These are phyloP conservation scores for Enteromius radiatus DNA, from an alignment of 2,797 vertebrate genomes.

Conservation along the genomic window DNA sequence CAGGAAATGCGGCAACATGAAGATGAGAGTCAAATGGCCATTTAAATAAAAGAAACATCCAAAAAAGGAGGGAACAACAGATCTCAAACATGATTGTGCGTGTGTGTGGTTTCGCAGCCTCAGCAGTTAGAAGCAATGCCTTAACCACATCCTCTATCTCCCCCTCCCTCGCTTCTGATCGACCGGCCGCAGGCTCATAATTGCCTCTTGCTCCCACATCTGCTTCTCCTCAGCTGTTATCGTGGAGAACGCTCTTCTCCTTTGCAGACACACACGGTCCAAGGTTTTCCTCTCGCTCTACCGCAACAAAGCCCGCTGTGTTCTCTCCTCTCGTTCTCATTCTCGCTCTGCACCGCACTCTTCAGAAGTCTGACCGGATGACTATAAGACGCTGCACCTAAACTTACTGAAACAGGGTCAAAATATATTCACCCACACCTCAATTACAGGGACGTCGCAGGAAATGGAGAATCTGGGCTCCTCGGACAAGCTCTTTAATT, in stretches of 20 bases:
- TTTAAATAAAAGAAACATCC: constrained; percentile 47
- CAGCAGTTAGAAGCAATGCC: constrained; percentile 59
- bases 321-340: constrained; percentile 51
- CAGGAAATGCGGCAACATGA: not conserved
- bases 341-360: constrained; percentile 4
- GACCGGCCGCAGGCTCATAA: constrained; percentile 49
- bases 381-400: not conserved
- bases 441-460: not conserved
- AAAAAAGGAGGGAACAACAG: constrained; percentile 50
- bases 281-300: constrained; percentile 56
- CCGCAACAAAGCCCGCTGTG: constrained; percentile 61
- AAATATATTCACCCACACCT: not conserved
- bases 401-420: not conserved
- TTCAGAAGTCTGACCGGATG: not conserved
- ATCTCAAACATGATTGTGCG: constrained; percentile 55
- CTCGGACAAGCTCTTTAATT: not conserved
- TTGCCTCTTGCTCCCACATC: constrained; percentile 61
- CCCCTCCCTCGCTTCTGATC: constrained; percentile 56
- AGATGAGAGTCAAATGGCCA: constrained; percentile 36
- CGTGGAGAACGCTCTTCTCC: constrained; percentile 53
- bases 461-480: not conserved
- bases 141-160: constrained; percentile 63
- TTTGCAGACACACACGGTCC: constrained; percentile 58
- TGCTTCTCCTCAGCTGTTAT: constrained; percentile 60
- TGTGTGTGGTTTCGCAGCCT: constrained; percentile 60